A percentile compares a stretch with the other conserved stretches of the same genome.
These are phyloP conservation scores for Champsocephalus gunnari DNA, from an alignment of 2,797 vertebrate genomes.

Conservation along the genomic window DNA sequence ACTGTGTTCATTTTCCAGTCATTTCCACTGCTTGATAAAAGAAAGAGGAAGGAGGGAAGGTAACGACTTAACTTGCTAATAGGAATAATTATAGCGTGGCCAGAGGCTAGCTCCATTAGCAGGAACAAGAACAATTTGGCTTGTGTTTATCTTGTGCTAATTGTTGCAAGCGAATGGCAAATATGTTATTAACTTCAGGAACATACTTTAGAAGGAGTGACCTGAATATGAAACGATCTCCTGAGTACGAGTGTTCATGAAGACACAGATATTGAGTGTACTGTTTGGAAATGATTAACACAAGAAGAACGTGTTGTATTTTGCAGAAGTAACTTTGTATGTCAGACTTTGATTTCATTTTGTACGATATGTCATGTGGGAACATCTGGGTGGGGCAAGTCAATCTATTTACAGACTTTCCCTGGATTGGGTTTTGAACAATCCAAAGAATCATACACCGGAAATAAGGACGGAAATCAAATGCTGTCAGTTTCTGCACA, in stretches of 20 bases:
- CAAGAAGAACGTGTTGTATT: neutral
- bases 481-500: too few species aligned
- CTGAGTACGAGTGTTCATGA: conserved; percentile 8
- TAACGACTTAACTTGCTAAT: conserved; percentile 90
- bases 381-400: neutral
- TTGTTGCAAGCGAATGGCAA: conserved; percentile 86
- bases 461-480: too few species aligned
- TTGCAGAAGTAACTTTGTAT: neutral
- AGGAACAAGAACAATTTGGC: conserved; percentile 88
- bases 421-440: neutral
- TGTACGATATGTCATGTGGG: neutral
- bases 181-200: conserved; percentile 85
- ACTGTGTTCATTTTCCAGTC: conserved; percentile 76
- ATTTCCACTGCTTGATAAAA: conserved; percentile 85
- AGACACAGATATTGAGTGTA: neutral
- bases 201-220: conserved; percentile 72
- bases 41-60: conserved; percentile 77
- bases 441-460: neutral
- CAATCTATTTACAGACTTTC: neutral
- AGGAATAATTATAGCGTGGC: conserved; percentile 89
- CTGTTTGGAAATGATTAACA: neutral
- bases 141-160: conserved; percentile 89
- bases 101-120: conserved; percentile 85
- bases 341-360: too few species aligned
- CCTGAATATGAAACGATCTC: conserved; percentile 64